These are phyloP conservation scores for Caenorhabditis parvicauda DNA, from an alignment of 2,888 invertebrate genomes.

Conservation along the genomic window DNA sequence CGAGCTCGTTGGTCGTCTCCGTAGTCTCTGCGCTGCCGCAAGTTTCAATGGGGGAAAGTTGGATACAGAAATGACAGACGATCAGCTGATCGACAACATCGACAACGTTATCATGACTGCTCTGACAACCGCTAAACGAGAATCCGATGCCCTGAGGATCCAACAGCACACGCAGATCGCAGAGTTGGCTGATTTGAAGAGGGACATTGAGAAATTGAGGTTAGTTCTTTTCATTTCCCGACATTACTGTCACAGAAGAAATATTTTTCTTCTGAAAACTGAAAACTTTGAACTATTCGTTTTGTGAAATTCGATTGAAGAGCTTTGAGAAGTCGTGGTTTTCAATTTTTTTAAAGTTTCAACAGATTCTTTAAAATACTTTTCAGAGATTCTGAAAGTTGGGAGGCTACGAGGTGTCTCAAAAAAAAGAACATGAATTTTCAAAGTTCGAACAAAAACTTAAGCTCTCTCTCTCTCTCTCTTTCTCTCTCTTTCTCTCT, in stretches of 20 bases:
- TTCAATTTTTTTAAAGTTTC: too few relatives aligned
- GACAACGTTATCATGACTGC: conserved; percentile 57
- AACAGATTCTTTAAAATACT: too few relatives aligned
- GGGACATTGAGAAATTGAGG: conserved; percentile 52
- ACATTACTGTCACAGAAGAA: too few relatives aligned
- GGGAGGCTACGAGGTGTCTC: too few relatives aligned
- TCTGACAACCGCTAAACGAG: conserved; percentile 43
- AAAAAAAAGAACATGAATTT: too few relatives aligned
- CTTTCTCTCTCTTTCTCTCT: too few relatives aligned
- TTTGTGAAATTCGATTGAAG: too few relatives aligned
- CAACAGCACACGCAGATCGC: conserved; percentile 56
- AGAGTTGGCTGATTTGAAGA: conserved; percentile 53
- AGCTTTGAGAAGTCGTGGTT: too few relatives aligned
- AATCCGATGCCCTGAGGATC: conserved; percentile 53
- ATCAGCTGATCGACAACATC: conserved; percentile 51
- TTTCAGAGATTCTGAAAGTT: too few relatives aligned
- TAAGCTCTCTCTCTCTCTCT: too few relatives aligned
- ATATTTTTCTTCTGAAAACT: not conserved
- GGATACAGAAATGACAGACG: conserved; percentile 21
- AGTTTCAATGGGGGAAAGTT: conserved; percentile 42
- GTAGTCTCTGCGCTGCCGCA: conserved; percentile 47
- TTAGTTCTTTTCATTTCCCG: conserved; percentile 6
- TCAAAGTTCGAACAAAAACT: too few relatives aligned
- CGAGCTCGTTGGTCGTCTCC: conserved; percentile 48
- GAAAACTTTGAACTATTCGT: not conserved